Percentiles rank a stretch among this genome's conserved stretches.
Evolutionary conservation across 2,888 invertebrate genomes (phyloP).

Genomic region (Digitonthophagus gazella): DNA sequence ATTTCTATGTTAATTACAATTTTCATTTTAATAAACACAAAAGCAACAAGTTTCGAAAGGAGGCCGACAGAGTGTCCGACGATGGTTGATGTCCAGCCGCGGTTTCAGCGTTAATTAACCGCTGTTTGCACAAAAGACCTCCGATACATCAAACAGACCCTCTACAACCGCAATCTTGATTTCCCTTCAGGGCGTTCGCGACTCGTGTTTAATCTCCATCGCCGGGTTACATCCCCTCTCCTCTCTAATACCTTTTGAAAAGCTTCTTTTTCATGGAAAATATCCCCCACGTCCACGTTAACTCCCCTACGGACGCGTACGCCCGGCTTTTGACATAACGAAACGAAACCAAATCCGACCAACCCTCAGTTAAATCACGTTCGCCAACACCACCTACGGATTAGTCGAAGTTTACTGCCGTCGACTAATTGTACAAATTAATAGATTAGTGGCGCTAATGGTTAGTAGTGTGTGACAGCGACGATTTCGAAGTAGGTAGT

Average conservation of each 20-base stretch:
- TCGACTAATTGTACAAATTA: conserved; percentile 16
- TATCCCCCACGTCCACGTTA: background rate
- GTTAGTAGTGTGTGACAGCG: conserved; percentile 14
- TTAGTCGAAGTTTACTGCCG: conserved; percentile 11
- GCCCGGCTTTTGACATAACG: background rate
- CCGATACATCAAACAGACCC: conserved; percentile 32
- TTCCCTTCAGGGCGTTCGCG: background rate
- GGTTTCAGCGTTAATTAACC: conserved; percentile 38
- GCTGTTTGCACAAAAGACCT: conserved; percentile 38
- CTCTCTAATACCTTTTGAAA: conserved; percentile 4
- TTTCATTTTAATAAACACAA: background rate
- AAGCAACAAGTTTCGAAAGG: conserved; percentile 32
- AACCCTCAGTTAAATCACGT: conserved; percentile 8
- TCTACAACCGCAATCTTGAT: background rate
- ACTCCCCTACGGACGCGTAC: background rate
- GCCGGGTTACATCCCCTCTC: background rate
- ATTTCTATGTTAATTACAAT: too few relatives aligned
- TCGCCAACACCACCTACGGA: conserved; percentile 7
- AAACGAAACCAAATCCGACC: background rate
- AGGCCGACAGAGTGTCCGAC: conserved; percentile 23
- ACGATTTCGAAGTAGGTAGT: background rate
- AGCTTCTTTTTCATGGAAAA: background rate
- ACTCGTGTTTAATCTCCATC: background rate
- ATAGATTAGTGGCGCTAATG: conserved; percentile 14
- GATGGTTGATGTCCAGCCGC: conserved; percentile 29